Evolutionary conservation across 2,797 vertebrate genomes (phyloP).

Genomic region (Sylvia borin): DNA sequence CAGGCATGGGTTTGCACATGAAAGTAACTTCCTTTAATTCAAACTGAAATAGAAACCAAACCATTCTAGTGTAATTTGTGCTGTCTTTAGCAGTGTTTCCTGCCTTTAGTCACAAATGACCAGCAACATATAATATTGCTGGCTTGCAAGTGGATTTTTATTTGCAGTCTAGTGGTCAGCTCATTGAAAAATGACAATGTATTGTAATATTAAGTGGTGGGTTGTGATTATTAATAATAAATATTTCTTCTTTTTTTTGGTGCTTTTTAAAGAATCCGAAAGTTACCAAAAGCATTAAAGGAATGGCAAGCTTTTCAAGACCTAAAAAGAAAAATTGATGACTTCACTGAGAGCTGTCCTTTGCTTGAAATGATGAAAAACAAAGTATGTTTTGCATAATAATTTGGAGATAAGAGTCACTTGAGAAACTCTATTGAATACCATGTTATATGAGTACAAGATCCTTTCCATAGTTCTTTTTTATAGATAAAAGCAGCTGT

Average conservation of each 20-base stretch:
- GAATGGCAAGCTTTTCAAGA: slow-evolving; percentile 87
- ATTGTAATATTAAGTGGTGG: not conserved
- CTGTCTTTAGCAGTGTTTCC: not conserved
- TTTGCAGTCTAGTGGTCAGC: not conserved
- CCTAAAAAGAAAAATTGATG: slow-evolving; percentile 84
- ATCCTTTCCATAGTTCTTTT: not conserved
- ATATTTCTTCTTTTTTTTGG: not conserved
- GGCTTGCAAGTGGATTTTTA: not conserved
- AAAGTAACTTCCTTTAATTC: not conserved
- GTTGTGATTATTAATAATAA: not conserved
- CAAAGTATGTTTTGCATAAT: slow-evolving; percentile 74
- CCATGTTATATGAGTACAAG: not conserved
- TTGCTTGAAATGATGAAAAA: slow-evolving; percentile 88
- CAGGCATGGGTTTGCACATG: not conserved
- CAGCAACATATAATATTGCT: not conserved
- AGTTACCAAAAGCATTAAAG: slow-evolving; percentile 84
- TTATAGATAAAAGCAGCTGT: not conserved
- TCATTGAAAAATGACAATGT: not conserved
- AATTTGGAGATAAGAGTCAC: slow-evolving; percentile 1
- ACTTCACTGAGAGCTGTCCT: slow-evolving; percentile 85
- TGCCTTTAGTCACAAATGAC: not conserved
- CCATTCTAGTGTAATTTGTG: not conserved
- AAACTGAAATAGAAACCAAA: not conserved
- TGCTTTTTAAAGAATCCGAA: slow-evolving; percentile 77
- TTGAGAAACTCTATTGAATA: not conserved